Percentiles rank a stretch among this genome's conserved stretches.
phyloP scores from a whole-genome alignment of 2,797 vertebrate genomes.

The Neopelma chrysocephalum region DNA sequence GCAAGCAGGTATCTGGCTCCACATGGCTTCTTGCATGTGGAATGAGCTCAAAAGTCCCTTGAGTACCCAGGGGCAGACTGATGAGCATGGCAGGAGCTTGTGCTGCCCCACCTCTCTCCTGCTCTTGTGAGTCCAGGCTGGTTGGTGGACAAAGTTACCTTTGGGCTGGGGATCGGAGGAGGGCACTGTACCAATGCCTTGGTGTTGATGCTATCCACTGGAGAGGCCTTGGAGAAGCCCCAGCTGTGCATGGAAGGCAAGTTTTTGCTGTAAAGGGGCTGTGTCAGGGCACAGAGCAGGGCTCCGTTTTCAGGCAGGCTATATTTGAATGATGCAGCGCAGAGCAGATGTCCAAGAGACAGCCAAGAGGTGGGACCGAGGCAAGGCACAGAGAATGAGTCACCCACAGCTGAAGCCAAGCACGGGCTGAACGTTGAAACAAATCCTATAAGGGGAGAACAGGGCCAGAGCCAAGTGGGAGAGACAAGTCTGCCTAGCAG shows the following conservation, averaged over 20 bases:
- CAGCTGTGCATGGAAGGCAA: background rate
- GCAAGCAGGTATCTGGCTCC: background rate
- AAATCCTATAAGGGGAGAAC: background rate
- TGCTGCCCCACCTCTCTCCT: background rate
- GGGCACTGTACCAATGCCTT: background rate
- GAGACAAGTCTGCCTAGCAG: background rate
- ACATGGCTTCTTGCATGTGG: background rate
- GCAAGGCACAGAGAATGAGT: conserved; percentile 32
- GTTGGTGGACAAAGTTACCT: background rate
- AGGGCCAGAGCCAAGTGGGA: background rate
- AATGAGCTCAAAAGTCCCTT: background rate
- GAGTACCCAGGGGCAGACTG: background rate
- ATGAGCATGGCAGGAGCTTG: background rate
- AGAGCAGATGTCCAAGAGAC: conserved; percentile 35
- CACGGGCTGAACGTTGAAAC: background rate
- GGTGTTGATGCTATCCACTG: background rate
- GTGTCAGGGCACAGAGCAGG: background rate
- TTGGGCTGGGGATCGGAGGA: background rate
- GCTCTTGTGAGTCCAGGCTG: background rate
- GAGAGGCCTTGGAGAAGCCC: background rate
- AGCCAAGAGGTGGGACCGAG: conserved; percentile 34
- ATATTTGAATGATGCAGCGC: background rate
- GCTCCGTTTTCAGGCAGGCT: background rate
- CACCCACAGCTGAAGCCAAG: conserved; percentile 26
- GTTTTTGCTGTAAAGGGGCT: background rate